Conservation (phyloP, 2,888 invertebrate species). For the Nemotelus nigrinus region DNA sequence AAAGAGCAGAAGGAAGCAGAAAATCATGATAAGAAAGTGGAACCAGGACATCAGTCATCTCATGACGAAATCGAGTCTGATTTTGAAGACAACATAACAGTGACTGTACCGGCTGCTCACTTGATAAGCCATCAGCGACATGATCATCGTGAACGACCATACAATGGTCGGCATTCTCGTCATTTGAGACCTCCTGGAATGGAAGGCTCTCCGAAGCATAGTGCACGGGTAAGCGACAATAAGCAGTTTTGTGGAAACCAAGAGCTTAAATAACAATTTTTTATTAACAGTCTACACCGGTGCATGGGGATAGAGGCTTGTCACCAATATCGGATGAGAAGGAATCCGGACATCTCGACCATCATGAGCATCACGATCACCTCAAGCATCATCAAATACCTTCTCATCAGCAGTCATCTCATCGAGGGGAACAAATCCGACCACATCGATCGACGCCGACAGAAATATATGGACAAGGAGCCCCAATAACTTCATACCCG, state of each 20-base stretch:
- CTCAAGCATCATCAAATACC: constrained; percentile 52
- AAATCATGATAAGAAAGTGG: constrained; percentile 37
- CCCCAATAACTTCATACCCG: constrained; percentile 41
- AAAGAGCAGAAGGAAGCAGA: constrained; percentile 12
- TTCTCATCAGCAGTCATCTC: constrained; percentile 44
- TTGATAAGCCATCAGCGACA: constrained; percentile 53
- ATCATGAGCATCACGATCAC: constrained; percentile 52
- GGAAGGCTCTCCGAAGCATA: constrained; percentile 60
- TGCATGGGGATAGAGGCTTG: constrained; percentile 72
- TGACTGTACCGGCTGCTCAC: constrained; percentile 67
- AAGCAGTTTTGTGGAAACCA: neutral
- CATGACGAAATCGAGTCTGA: constrained; percentile 66
- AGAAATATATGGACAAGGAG: constrained; percentile 44
- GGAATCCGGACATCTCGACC: constrained; percentile 53
- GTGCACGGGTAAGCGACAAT: constrained; percentile 35
- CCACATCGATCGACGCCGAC: constrained; percentile 45
- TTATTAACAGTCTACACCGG: constrained; percentile 24
- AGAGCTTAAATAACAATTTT: neutral
- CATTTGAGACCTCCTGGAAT: constrained; percentile 66
- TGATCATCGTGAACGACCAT: constrained; percentile 52
- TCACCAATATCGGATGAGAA: constrained; percentile 78
- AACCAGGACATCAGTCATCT: constrained; percentile 48
- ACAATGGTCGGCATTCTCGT: constrained; percentile 53
- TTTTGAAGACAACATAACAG: constrained; percentile 71
- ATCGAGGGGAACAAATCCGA: constrained; percentile 38